phyloP scores from a whole-genome alignment of 2,888 invertebrate genomes.

The Tolmerus cingulatus region DNA sequence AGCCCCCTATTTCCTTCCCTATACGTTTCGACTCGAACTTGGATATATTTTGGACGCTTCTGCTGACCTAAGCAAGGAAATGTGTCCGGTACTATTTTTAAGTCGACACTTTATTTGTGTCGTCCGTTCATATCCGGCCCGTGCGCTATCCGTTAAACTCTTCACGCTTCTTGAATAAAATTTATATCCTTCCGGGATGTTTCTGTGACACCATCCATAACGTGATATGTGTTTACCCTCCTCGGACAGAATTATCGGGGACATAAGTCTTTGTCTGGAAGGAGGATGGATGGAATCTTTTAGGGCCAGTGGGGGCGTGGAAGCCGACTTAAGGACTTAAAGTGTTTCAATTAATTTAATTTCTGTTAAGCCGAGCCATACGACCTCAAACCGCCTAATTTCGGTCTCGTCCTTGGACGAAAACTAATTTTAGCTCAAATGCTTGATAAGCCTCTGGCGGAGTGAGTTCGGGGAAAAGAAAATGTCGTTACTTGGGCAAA shows the following conservation, averaged over 20 bases:
- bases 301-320: background rate
- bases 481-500: background rate
- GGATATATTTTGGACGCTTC: background rate
- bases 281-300: background rate
- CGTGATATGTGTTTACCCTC: slow-evolving; percentile 31
- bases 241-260: slow-evolving; percentile 45
- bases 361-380: background rate
- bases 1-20: background rate
- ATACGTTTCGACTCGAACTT: background rate
- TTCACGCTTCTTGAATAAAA: slow-evolving; percentile 33
- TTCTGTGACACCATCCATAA: slow-evolving; percentile 36
- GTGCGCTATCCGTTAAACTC: background rate
- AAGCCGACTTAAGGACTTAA: background rate
- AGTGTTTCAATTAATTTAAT: background rate
- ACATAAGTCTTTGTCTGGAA: slow-evolving; percentile 54
- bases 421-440: background rate
- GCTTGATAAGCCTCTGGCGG: background rate
- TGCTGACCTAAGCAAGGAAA: slow-evolving; percentile 9
- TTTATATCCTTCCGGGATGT: slow-evolving; percentile 36
- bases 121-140: background rate
- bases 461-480: background rate
- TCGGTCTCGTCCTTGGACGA: background rate
- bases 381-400: background rate
- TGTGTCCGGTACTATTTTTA: background rate
- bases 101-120: slow-evolving; percentile 38